Evolutionary conservation across 2,113 vertebrate species (phyloP).

Genomic region (Pachyramphus minor): DNA sequence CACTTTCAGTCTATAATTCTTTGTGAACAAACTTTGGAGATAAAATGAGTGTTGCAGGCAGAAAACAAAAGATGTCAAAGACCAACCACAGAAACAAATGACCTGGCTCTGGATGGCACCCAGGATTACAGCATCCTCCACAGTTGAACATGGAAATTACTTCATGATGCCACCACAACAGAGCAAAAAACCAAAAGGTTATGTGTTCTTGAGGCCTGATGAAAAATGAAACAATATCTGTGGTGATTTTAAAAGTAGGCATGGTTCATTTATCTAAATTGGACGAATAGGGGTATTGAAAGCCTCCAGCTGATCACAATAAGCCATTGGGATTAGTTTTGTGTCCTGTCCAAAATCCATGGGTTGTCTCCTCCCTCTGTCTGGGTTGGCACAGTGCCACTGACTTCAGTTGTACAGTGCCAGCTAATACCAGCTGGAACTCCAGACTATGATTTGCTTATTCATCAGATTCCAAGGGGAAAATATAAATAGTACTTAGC

Average conservation of each 20-base stretch:
- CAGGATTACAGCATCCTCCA: neutral
- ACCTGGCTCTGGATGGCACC: neutral
- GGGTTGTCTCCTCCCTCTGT: neutral
- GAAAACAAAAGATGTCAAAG: neutral
- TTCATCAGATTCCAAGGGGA: constrained; percentile 3
- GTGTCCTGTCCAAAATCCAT: neutral
- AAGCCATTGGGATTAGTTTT: neutral
- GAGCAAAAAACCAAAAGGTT: neutral
- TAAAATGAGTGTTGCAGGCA: neutral
- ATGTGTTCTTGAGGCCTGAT: neutral
- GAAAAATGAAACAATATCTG: neutral
- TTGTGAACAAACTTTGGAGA: neutral
- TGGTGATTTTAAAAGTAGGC: neutral
- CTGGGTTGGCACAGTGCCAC: neutral
- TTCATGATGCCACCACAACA: neutral
- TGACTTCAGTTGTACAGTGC: neutral
- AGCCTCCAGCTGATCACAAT: neutral
- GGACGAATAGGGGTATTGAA: neutral
- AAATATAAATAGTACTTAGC: constrained; percentile 3
- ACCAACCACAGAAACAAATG: neutral
- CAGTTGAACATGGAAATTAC: neutral
- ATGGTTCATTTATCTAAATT: neutral
- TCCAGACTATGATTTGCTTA: neutral
- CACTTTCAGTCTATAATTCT: neutral
- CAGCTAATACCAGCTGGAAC: neutral